Conservation (phyloP, 2,888 invertebrate species). For the Bruchidius siliquastri region DNA sequence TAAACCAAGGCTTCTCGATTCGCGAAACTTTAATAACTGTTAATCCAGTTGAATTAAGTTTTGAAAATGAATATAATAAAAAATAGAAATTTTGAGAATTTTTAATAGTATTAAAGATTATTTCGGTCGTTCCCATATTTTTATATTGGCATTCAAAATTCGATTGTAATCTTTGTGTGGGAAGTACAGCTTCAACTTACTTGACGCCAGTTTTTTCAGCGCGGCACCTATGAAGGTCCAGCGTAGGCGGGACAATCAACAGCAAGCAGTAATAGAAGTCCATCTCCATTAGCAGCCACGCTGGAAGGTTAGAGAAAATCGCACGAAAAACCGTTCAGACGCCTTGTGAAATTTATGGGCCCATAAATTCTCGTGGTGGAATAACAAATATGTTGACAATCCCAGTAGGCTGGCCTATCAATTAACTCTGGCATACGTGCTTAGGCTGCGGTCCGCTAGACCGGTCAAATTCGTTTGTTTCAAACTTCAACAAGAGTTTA, state of each 20-base stretch:
- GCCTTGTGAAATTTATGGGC: constrained; percentile 17
- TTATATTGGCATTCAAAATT: too few relatives aligned
- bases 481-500: too few relatives aligned
- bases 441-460: background rate
- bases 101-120: too few relatives aligned
- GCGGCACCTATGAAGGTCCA: background rate
- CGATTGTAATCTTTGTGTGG: too few relatives aligned
- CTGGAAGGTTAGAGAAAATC: background rate
- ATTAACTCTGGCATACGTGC: constrained; percentile 17
- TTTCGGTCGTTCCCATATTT: too few relatives aligned
- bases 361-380: constrained; percentile 25
- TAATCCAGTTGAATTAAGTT: too few relatives aligned
- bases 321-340: background rate
- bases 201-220: too few relatives aligned
- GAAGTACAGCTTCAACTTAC: too few relatives aligned
- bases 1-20: too few relatives aligned
- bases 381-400: constrained; percentile 32
- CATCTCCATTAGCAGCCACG: background rate
- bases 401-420: constrained; percentile 23
- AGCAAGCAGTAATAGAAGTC: background rate
- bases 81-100: too few relatives aligned
- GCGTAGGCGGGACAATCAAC: background rate
- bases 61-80: too few relatives aligned
- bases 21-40: too few relatives aligned
- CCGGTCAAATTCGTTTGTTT: background rate